Percentiles rank a stretch among this genome's conserved stretches.
phyloP scores from a whole-genome alignment of 2,888 invertebrate species.

The Pandemis corylana region DNA sequence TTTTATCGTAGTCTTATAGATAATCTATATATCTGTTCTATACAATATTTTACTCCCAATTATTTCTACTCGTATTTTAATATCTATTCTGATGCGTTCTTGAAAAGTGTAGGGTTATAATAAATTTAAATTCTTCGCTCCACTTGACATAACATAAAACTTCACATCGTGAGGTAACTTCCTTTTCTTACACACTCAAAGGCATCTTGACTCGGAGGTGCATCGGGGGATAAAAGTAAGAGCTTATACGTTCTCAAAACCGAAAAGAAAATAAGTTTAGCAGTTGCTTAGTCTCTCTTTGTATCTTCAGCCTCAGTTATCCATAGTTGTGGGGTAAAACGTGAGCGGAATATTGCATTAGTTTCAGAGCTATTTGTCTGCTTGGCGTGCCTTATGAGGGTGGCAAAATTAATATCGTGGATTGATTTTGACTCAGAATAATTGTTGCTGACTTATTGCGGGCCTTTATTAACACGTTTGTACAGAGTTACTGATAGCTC shows the following conservation, averaged over 20 bases:
- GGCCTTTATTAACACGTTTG: slow-evolving; percentile 25
- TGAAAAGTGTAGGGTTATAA: slow-evolving; percentile 34
- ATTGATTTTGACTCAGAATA: slow-evolving; percentile 47
- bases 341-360: slow-evolving; percentile 58
- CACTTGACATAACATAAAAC: slow-evolving; percentile 50
- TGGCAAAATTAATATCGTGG: slow-evolving; percentile 56
- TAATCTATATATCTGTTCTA: too few species aligned
- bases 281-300: slow-evolving; percentile 45
- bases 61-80: too few species aligned
- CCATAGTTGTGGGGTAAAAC: slow-evolving; percentile 50
- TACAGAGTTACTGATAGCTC: slow-evolving; percentile 20
- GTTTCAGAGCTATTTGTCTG: slow-evolving; percentile 54
- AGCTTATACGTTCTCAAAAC: slow-evolving; percentile 43
- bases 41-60: too few species aligned
- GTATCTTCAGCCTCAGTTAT: slow-evolving; percentile 50
- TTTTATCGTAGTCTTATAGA: too few species aligned
- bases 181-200: slow-evolving; percentile 54
- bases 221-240: slow-evolving; percentile 18
- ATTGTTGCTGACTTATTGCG: slow-evolving; percentile 36
- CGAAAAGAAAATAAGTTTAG: slow-evolving; percentile 45
- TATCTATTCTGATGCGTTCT: too few species aligned
- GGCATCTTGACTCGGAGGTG: slow-evolving; percentile 45
- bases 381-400: slow-evolving; percentile 51
- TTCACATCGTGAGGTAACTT: slow-evolving; percentile 49
- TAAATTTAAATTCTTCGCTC: slow-evolving; percentile 52